Conservation (phyloP, 2,888 invertebrate genomes). For the Crossocerus cetratus region DNA sequence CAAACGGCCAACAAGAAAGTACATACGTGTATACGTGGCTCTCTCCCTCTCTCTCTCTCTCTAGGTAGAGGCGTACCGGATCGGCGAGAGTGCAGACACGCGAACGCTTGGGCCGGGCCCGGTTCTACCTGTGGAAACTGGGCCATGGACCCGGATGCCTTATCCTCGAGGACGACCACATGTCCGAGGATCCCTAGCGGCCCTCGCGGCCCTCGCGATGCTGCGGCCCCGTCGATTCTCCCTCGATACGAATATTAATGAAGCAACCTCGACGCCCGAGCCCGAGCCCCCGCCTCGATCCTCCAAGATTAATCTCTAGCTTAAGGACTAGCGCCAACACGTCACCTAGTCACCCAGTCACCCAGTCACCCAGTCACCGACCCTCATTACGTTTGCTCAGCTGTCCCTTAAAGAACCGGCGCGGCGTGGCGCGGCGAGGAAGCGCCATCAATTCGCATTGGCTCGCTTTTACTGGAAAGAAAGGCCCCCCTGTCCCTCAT, state of each 20-base stretch:
- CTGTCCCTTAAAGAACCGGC: too few relatives aligned
- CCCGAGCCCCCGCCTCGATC: too few relatives aligned
- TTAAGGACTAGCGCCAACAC: too few relatives aligned
- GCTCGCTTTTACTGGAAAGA: too few relatives aligned
- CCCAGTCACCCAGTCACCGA: too few relatives aligned
- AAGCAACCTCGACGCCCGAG: background rate
- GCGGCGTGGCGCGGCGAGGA: too few relatives aligned
- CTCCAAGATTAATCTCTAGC: too few relatives aligned
- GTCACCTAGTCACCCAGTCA: too few relatives aligned
- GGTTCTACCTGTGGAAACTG: constrained; percentile 43
- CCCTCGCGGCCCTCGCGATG: background rate
- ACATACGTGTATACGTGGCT: background rate
- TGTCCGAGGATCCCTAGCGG: constrained; percentile 17
- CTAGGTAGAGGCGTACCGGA: constrained; percentile 2
- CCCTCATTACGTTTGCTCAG: too few relatives aligned
- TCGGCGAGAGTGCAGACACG: constrained; percentile 14
- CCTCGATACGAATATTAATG: constrained; percentile 1
- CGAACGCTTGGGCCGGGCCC: background rate
- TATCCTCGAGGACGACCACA: constrained; percentile 37
- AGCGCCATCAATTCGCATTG: too few relatives aligned
- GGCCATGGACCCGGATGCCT: constrained; percentile 54
- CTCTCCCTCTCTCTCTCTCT: too few relatives aligned
- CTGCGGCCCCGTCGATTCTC: background rate
- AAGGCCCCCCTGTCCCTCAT: too few relatives aligned
- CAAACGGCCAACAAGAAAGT: constrained; percentile 37